Conservation (phyloP, 2,888 invertebrate genomes). For the Synergus japonicus region DNA sequence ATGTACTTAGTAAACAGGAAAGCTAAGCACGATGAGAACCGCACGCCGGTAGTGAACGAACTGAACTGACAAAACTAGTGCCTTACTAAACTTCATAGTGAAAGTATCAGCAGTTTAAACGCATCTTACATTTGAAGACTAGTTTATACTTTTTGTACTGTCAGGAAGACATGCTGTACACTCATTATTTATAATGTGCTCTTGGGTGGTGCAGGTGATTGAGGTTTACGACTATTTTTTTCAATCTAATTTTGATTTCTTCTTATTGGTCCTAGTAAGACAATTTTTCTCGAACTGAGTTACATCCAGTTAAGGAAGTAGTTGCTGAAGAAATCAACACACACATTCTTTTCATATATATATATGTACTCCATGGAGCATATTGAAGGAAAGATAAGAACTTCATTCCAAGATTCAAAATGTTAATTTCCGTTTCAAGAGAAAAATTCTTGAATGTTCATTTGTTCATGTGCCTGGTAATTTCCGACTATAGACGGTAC, state of each 20-base stretch:
- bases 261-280: not conserved
- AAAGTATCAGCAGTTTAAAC: not conserved
- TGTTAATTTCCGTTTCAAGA: not conserved
- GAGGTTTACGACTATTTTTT: not conserved
- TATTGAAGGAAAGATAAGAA: not conserved
- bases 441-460: not conserved
- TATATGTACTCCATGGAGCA: too few relatives aligned
- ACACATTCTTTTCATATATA: too few relatives aligned
- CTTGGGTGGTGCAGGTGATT: not conserved
- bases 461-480: not conserved
- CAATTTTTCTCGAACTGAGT: not conserved
- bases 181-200: not conserved
- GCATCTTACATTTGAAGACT: not conserved
- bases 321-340: not conserved
- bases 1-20: not conserved
- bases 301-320: not conserved
- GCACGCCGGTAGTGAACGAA: constrained; percentile 9
- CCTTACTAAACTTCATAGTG: not conserved
- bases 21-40: not conserved
- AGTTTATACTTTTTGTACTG: not conserved
- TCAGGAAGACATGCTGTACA: not conserved
- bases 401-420: not conserved
- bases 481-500: not conserved
- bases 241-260: not conserved
- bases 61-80: not conserved